Percentiles rank a stretch among this genome's conserved stretches.
Conservation (phyloP, 1,140 invertebrate genomes). For the Vanessa atalanta region DNA sequence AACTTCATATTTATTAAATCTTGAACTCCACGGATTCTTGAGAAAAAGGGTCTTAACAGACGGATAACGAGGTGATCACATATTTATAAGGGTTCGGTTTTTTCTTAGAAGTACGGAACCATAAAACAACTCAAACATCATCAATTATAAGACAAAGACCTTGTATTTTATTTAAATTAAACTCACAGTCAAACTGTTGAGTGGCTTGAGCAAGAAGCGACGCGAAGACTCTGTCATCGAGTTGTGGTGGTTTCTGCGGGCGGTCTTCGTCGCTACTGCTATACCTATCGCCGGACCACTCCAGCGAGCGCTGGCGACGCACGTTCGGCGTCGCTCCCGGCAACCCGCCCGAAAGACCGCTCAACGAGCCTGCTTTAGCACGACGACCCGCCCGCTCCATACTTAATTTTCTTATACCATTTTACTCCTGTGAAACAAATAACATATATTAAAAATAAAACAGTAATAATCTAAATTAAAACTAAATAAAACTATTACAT, state of each 20-base stretch:
- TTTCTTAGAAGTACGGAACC: too few species aligned
- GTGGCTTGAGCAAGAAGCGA: conserved; percentile 83
- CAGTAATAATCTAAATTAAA: neutral
- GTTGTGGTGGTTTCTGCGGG: conserved; percentile 78
- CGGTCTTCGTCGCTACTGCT: conserved; percentile 84
- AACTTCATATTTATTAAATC: neutral
- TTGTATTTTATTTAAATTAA: neutral
- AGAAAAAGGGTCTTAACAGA: too few species aligned
- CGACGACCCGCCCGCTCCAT: conserved; percentile 75
- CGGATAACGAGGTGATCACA: too few species aligned
- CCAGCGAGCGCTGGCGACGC: conserved; percentile 83
- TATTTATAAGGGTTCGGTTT: too few species aligned
- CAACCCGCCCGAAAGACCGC: conserved; percentile 63
- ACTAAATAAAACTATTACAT: too few species aligned
- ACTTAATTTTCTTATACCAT: conserved; percentile 62
- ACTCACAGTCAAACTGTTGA: conserved; percentile 82
- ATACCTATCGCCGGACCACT: conserved; percentile 84
- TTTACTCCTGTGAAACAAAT: conserved; percentile 49
- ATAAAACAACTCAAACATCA: too few species aligned
- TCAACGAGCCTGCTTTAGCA: conserved; percentile 71
- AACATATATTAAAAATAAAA: neutral
- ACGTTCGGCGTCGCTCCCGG: conserved; percentile 57
- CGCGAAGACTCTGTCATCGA: conserved; percentile 84
- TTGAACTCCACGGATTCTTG: neutral
- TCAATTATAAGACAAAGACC: too few species aligned